Percentiles rank a stretch among this genome's conserved stretches.
Conservation (phyloP, 2,113 vertebrate species). For the Chiloscyllium plagiosum region DNA sequence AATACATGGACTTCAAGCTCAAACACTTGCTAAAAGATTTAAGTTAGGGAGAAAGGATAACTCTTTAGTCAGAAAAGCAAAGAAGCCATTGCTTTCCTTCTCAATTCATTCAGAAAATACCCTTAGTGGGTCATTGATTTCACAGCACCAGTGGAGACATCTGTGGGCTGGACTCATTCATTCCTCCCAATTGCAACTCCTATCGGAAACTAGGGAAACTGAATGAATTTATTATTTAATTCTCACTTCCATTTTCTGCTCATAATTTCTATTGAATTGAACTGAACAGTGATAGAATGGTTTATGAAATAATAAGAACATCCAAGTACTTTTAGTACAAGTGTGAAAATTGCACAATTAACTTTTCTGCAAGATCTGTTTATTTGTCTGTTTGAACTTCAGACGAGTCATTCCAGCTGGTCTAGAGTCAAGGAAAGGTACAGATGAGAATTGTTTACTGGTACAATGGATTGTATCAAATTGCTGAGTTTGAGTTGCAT, state of each 20-base stretch:
- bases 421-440: not conserved
- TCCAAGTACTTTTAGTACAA: not conserved
- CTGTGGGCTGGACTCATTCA: not conserved
- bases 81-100: not conserved
- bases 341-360: not conserved
- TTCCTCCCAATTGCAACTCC: not conserved
- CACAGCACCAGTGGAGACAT: not conserved
- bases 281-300: too few species aligned
- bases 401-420: not conserved
- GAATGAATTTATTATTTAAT: not conserved
- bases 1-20: not conserved
- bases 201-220: not conserved
- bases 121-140: not conserved
- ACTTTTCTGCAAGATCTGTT: not conserved
- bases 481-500: not conserved
- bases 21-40: not conserved
- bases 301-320: not conserved
- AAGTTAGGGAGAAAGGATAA: not conserved
- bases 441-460: slow-evolving; percentile 5
- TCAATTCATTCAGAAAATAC: not conserved
- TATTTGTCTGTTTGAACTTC: not conserved
- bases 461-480: slow-evolving; percentile 8
- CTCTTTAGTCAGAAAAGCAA: not conserved
- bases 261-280: not conserved
- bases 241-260: not conserved